Conservation (phyloP, 1,140 invertebrate species). For the Microplitis mediator region DNA sequence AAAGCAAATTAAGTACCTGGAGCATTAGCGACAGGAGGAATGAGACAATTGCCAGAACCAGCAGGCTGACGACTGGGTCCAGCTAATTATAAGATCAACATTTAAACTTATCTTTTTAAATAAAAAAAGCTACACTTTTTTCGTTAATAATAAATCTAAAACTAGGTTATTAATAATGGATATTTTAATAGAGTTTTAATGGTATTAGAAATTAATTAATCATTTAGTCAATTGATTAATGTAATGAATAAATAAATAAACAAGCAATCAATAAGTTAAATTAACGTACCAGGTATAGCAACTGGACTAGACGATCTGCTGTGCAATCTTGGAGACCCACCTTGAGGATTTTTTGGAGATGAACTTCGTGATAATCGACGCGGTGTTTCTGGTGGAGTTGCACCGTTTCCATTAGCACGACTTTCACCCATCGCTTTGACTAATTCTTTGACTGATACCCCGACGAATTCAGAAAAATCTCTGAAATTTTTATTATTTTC, state of each 20-base stretch:
- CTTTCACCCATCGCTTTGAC: constrained; percentile 81
- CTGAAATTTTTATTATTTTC: constrained; percentile 37
- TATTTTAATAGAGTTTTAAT: not conserved
- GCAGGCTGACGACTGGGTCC: constrained; percentile 55
- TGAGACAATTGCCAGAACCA: constrained; percentile 55
- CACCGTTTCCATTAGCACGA: constrained; percentile 77
- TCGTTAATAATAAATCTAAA: constrained; percentile 1
- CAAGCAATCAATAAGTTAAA: constrained; percentile 4
- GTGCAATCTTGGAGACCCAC: constrained; percentile 61
- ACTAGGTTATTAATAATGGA: not conserved
- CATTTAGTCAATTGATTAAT: not conserved
- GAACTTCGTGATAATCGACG: constrained; percentile 67
- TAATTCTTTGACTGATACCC: constrained; percentile 79
- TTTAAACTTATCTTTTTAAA: constrained; percentile 35
- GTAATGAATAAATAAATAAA: constrained; percentile 4
- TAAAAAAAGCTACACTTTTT: constrained; percentile 8
- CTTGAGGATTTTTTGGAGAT: constrained; percentile 66
- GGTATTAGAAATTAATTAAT: no score
- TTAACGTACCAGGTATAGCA: constrained; percentile 64
- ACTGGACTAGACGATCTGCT: constrained; percentile 69
- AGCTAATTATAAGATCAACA: constrained; percentile 52
- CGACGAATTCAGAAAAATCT: constrained; percentile 72
- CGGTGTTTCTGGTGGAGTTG: constrained; percentile 77
- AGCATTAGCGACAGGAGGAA: constrained; percentile 54
- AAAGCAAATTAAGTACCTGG: constrained; percentile 54